phyloP scores from a whole-genome alignment of 2,888 invertebrate genomes.

The Myopa tessellatipennis region DNA sequence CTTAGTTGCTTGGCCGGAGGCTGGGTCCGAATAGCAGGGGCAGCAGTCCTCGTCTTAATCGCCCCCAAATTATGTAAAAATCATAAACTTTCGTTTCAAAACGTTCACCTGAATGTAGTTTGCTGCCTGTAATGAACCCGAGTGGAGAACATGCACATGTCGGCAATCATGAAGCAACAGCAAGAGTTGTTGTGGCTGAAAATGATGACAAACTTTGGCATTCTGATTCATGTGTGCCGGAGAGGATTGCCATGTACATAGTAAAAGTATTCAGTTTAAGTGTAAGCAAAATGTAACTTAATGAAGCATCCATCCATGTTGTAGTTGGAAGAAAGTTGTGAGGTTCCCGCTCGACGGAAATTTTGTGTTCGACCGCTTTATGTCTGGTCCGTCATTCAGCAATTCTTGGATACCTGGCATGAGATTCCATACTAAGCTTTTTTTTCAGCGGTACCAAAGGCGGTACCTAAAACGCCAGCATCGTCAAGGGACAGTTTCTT shows the following conservation, averaged over 20 bases:
- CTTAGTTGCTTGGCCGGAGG: neutral
- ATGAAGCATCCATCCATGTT: conserved; percentile 31
- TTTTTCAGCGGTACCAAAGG: too few relatives aligned
- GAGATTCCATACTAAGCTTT: too few relatives aligned
- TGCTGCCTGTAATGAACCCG: neutral
- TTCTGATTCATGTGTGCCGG: conserved; percentile 11
- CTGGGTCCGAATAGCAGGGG: conserved; percentile 15
- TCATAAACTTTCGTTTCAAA: conserved; percentile 58
- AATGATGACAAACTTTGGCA: conserved; percentile 40
- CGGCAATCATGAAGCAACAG: neutral
- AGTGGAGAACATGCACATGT: conserved; percentile 7
- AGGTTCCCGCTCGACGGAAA: conserved; percentile 39
- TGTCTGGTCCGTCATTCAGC: neutral
- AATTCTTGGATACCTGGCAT: neutral
- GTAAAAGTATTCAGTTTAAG: conserved; percentile 28
- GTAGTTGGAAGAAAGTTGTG: conserved; percentile 55
- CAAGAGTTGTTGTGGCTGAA: conserved; percentile 42
- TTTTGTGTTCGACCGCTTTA: neutral
- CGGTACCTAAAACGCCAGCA: too few relatives aligned
- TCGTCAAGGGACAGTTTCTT: too few relatives aligned
- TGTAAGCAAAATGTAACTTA: conserved; percentile 25
- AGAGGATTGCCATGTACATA: neutral
- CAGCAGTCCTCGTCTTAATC: conserved; percentile 46
- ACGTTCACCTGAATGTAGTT: conserved; percentile 43
- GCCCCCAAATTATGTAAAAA: conserved; percentile 64